Base-by-base conservation (phyloP, 2,113 vertebrate genomes). In the Donacobius atricapilla region DNA sequence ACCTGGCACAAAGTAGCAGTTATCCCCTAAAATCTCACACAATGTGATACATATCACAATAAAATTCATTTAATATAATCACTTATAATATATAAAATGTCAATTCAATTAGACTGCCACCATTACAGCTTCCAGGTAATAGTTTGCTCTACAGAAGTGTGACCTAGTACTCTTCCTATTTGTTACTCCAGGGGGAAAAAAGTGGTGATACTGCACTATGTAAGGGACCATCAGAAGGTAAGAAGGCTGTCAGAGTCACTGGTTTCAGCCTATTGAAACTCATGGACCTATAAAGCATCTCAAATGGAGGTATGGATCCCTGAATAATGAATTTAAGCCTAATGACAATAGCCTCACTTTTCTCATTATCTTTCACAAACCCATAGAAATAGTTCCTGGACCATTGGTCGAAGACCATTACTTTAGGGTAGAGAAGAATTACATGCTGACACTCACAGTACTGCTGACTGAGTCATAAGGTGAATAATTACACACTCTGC, bases 381-480 rank as follows among this genome's bases (percentile, higher is more conserved):
- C 64, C 44, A 78, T 44, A 89, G 76, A 96, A 86, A 71, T 9
- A 89, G 83, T 75, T 72, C 35, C 56, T 63, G 42, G 89, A 39
- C 83, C 86, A 75, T 22, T 92, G 86, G 86, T 92, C 27, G 3
- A 92, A 93, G 72, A 89, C 86, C 72, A 89, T 96, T 93, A 92
- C 90, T 79, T 94, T 5, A 84, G 57, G 76, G 79, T 61, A 92
- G 89, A 2, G 0, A 86, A 94, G 92, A 93, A 93, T 94, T 89
- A 71, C 47, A 31, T 53, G 89, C 96, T 91, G 87, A 94, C 87
- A 89, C 65, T 37, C 11, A 37, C 51, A 71, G 65, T 84, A 87
- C 27, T 85, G 91, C 95, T 94, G 89, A 93, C 69, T 22, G 2
- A 71, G 81, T 76, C 65, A 71, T 15, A 48, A 94, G 30, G 73